A percentile compares a stretch with the other conserved stretches of the same genome.
phyloP scores from a whole-genome alignment of 2,113 vertebrate genomes.

The Oncorhynchus tshawytscha region DNA sequence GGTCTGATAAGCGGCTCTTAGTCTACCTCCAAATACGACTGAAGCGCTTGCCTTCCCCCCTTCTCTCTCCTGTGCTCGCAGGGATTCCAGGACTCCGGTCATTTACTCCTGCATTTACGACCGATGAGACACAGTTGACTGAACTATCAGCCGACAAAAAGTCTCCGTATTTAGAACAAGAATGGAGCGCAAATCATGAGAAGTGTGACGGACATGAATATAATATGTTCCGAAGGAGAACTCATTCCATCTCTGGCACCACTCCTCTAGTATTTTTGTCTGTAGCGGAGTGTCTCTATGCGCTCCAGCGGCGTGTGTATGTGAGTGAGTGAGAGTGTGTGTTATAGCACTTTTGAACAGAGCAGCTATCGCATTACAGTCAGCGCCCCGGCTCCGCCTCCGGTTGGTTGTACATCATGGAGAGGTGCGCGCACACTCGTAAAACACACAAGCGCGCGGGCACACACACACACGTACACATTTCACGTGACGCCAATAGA shows the following conservation, averaged over 20 bases:
- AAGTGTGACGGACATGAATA: too few relatives aligned
- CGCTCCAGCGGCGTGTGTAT: constrained; percentile 35
- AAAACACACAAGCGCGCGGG: constrained; percentile 12
- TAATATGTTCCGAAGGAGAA: constrained; percentile 10
- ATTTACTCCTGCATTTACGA: neutral
- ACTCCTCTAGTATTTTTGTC: constrained; percentile 12
- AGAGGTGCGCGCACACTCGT: constrained; percentile 26
- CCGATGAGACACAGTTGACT: neutral
- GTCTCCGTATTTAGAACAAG: too few relatives aligned
- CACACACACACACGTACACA: neutral
- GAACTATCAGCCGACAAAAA: neutral
- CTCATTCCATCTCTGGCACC: constrained; percentile 31
- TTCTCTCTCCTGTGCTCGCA: neutral
- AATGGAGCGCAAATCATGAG: too few relatives aligned
- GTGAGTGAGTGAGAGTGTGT: constrained; percentile 33
- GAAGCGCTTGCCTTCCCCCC: neutral
- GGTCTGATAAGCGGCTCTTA: neutral
- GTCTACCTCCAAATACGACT: constrained; percentile 26
- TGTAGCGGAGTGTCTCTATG: constrained; percentile 22
- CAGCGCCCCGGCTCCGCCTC: constrained; percentile 78
- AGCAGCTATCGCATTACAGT: constrained; percentile 83
- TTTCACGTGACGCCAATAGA: constrained; percentile 2
- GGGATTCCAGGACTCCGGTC: neutral
- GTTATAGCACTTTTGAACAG: constrained; percentile 73
- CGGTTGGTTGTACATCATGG: constrained; percentile 69